phyloP scores from a whole-genome alignment of 2,113 vertebrate species.

The Cettia cetti region DNA sequence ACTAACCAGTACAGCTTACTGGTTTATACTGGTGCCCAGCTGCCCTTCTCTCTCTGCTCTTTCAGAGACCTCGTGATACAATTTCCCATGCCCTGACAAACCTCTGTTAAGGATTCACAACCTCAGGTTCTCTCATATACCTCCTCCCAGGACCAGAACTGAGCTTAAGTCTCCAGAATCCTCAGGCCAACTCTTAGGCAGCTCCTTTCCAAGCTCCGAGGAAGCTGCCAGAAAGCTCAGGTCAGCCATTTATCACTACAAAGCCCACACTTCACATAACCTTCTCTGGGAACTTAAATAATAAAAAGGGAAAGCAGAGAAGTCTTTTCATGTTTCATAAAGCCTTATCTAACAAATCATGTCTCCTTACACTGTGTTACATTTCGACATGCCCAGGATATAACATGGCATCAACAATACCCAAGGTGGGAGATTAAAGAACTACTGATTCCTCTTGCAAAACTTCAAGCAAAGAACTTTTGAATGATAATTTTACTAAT shows the following conservation, averaged over 20 bases:
- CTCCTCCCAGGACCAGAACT: neutral
- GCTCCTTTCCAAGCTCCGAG: neutral
- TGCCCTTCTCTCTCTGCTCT: neutral
- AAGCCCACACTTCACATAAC: neutral
- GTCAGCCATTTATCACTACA: constrained; percentile 2
- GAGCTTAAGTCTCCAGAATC: neutral
- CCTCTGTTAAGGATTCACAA: neutral
- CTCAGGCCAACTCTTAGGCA: neutral
- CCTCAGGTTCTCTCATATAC: neutral
- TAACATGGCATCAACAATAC: neutral
- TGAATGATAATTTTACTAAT: constrained; percentile 13
- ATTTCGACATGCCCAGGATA: neutral
- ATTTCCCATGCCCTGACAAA: neutral
- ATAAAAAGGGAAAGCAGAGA: neutral
- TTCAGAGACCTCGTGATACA: neutral
- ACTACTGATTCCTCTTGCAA: neutral
- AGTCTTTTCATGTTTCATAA: constrained; percentile 34
- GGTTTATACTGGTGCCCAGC: neutral
- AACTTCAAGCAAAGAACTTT: neutral
- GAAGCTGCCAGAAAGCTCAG: constrained; percentile 10
- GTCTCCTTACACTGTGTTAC: neutral
- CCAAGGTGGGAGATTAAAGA: constrained; percentile 27
- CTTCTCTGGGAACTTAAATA: constrained; percentile 49
- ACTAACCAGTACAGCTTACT: neutral
- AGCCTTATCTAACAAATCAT: neutral